Conservation (phyloP, 35 echinoderm and acorn worm species). For the Ptychodera flava region DNA sequence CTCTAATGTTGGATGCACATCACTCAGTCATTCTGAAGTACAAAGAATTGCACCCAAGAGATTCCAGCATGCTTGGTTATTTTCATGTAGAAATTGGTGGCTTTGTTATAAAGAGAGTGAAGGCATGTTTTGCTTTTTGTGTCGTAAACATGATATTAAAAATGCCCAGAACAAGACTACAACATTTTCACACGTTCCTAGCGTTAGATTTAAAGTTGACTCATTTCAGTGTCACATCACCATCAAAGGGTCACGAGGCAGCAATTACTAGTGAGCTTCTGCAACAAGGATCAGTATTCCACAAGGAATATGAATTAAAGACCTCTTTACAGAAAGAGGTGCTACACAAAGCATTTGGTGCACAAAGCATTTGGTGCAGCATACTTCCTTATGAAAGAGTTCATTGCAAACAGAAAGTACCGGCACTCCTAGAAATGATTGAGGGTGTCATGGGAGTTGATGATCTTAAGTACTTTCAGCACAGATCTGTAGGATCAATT, state of each 20-base stretch:
- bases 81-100: not conserved
- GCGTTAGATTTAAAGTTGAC: not conserved
- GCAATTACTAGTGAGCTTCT: not conserved
- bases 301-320: not conserved
- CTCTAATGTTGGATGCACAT: not conserved
- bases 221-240: not conserved
- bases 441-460: not conserved
- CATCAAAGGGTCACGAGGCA: not conserved
- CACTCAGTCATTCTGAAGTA: not conserved
- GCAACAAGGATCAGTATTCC: not conserved
- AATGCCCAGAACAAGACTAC: not conserved
- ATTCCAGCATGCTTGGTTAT: not conserved
- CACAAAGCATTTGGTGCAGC: not conserved
- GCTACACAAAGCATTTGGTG: not conserved
- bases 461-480: not conserved
- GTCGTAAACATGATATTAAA: not conserved
- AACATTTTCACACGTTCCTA: not conserved
- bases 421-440: not conserved
- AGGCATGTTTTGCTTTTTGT: not conserved
- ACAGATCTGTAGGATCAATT: not conserved
- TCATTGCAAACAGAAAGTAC: conserved; percentile 1
- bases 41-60: not conserved
- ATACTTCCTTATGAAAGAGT: not conserved
- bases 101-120: not conserved
- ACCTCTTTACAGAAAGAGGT: not conserved